Evolutionary conservation across 2,113 vertebrate genomes (phyloP), one percentile per base, ranked within the genome.

Genomic region (Siphamia tubifer): DNA sequence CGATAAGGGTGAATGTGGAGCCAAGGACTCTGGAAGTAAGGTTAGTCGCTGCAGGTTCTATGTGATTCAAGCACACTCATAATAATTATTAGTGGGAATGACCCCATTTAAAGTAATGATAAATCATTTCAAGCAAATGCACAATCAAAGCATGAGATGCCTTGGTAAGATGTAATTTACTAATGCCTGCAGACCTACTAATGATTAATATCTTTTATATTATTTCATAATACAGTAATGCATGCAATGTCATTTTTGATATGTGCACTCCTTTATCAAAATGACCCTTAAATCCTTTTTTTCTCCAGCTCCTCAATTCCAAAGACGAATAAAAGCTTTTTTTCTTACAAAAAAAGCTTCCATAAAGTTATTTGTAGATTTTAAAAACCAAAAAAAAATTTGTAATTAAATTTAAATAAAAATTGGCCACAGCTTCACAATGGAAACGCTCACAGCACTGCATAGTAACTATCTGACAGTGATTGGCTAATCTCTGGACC

Each of bases 1-100:
- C 97, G 98, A 99, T 98, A 99, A 99, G 95, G 98, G 98, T 95
- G 98, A 99, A 97, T 99, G 98, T 98, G 98, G 98, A 98, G 76
- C 97, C 96, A 99, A 99, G 96, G 98, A 99, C 96, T 99, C 98
- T 94, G 98, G 98, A 98, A 99, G 98, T 98, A 99, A 99, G 98
- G 98, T 99, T 95, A 99, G 98, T 99, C 94, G 89, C 94, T 98
- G 97, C 94, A 97, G 98, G 97, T 96, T 98, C 95, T 96, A 94
- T 98, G 96, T 98, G 95, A 95, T 94, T 87, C 94, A 94, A 92
- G 89, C 94, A 93, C 94, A 19, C 93, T 94, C 94, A 91, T 94
- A n/a, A n/a, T n/a, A 94, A 94, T 93, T 96, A 92, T 91, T 95
- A 96, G 91, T 89, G 94, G 93, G 95, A 96, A 96, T 96, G 93